Evolutionary conservation across 1,140 invertebrate species (phyloP).

Genomic region (Trinorchestia longiramus): DNA sequence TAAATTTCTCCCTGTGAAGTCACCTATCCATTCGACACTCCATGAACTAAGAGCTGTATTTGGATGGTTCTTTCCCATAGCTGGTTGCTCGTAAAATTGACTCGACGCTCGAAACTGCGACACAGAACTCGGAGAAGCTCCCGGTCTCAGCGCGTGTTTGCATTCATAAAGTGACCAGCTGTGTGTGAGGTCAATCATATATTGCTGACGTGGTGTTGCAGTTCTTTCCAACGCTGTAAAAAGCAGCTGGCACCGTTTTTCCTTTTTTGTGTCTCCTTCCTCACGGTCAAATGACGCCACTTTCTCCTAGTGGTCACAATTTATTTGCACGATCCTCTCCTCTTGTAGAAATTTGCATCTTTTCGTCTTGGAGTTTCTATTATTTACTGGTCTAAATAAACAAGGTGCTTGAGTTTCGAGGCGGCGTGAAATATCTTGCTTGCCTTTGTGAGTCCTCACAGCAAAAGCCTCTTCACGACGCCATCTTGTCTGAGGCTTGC

Average conservation of each 20-base stretch:
- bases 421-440: constrained; percentile 44
- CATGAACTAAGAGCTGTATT: background rate
- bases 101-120: background rate
- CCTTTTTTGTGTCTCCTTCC: constrained; percentile 3
- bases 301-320: constrained; percentile 24
- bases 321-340: constrained; percentile 40
- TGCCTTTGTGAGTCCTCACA: constrained; percentile 22
- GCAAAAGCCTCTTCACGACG: background rate
- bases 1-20: background rate
- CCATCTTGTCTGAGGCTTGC: constrained; percentile 2
- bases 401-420: constrained; percentile 39
- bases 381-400: constrained; percentile 51
- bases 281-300: constrained; percentile 39
- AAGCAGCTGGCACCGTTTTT: background rate
- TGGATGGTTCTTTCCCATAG: no score
- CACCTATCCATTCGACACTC: background rate
- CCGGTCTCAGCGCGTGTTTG: background rate
- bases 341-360: constrained; percentile 45
- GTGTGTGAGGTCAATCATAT: background rate
- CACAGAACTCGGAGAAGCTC: background rate
- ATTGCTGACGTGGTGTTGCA: background rate
- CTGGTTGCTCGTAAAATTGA: background rate
- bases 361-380: constrained; percentile 45
- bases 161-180: background rate
- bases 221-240: background rate